phyloP scores from a whole-genome alignment of 1,140 invertebrate genomes.

The Heliconius congener region DNA sequence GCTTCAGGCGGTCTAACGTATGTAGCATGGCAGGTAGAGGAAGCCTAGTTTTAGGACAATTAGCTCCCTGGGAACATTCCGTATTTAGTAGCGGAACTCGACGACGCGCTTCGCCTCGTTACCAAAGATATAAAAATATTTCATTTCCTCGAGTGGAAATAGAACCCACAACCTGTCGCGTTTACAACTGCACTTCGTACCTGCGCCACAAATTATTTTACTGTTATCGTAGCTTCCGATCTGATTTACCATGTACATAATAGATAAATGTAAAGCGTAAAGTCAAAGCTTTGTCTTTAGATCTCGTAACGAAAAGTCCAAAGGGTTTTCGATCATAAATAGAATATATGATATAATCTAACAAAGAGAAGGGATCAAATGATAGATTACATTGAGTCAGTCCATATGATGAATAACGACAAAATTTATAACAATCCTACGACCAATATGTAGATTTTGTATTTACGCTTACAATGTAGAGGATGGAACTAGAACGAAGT shows the following conservation, averaged over 20 bases:
- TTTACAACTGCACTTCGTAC: too few species aligned
- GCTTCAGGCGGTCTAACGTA: too few species aligned
- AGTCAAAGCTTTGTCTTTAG: neutral
- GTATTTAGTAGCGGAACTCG: too few species aligned
- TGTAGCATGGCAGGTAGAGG: too few species aligned
- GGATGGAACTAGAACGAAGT: neutral
- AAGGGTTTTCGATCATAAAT: constrained; percentile 3
- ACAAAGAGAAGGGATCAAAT: neutral
- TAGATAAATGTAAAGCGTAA: neutral
- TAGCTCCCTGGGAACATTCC: too few species aligned
- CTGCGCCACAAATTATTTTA: too few species aligned
- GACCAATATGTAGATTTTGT: neutral
- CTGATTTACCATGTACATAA: neutral
- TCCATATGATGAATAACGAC: neutral
- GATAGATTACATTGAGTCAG: neutral
- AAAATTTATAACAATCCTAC: neutral
- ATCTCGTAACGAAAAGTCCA: neutral
- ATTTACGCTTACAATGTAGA: neutral
- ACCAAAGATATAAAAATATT: too few species aligned
- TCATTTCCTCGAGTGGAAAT: too few species aligned
- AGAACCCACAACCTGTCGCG: too few species aligned
- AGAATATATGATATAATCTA: neutral
- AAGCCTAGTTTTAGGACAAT: too few species aligned
- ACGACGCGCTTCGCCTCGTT: too few species aligned
- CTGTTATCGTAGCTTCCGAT: neutral